Conservation (phyloP, 2,888 invertebrate species). For the Zygogramma bicolorata region DNA sequence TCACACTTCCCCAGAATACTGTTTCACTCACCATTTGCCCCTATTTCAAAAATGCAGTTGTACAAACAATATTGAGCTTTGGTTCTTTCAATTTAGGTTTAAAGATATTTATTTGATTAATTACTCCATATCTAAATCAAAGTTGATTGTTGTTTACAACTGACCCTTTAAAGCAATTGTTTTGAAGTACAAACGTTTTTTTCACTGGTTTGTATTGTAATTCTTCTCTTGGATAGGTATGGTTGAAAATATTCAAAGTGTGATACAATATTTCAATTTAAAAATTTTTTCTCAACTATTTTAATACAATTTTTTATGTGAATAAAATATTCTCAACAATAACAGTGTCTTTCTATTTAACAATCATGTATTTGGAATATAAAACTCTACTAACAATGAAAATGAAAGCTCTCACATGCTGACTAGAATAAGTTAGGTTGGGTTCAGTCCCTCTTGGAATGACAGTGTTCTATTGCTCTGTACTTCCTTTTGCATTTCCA, state of each 20-base stretch:
- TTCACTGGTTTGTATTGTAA: neutral
- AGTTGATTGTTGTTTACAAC: too few species aligned
- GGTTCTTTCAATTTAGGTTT: too few species aligned
- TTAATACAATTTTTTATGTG: constrained; percentile 39
- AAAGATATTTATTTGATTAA: too few species aligned
- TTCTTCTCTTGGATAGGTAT: neutral
- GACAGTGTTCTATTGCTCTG: constrained; percentile 65
- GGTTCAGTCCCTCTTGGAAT: constrained; percentile 68
- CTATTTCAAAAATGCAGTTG: too few species aligned
- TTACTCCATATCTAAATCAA: too few species aligned
- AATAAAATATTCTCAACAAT: constrained; percentile 28
- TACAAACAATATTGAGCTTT: too few species aligned
- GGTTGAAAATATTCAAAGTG: constrained; percentile 22
- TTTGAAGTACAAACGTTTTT: neutral
- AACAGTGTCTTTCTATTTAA: constrained; percentile 9
- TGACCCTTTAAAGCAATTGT: too few species aligned
- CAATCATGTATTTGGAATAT: neutral
- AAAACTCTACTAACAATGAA: constrained; percentile 5
- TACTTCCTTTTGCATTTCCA: constrained; percentile 78
- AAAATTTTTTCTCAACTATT: constrained; percentile 32
- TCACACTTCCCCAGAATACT: too few species aligned
- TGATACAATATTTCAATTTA: constrained; percentile 31
- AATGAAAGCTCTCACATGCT: neutral
- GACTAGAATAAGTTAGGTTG: constrained; percentile 28
- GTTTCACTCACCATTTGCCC: too few species aligned